Evolutionary conservation across 2,113 vertebrate genomes (phyloP), one percentile per base, ranked within the genome.

Genomic region (Osmerus eperlanus): DNA sequence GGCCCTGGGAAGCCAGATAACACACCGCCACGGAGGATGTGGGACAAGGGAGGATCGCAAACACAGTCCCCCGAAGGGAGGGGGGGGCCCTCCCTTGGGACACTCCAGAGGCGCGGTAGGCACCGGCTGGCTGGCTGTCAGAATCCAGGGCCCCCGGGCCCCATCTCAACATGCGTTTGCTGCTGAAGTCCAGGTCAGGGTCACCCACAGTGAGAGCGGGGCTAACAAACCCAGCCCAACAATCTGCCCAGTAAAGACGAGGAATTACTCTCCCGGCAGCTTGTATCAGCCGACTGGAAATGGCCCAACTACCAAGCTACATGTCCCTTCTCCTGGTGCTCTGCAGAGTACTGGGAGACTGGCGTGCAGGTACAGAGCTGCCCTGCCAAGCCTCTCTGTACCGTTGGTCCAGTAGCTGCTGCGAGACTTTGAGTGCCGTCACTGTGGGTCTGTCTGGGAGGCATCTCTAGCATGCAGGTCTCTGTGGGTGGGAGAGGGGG

Each of bases 1-100:
- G 69, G 81, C 72, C 77, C 84, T 75, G 77, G 60, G 80, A 76
- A 71, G 54, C 73, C 81, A 83, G 86, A 88, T 86, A 86, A 85
- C 76, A 78, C 9, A 6, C 19, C 3, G n/a, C 58, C 58, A 21
- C 58, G 75, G 80, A 61, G 69, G 83, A 87, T 62, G 79, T 86
- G 79, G 78, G 79, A 84, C 54, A 8, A 0, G 54, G 54, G 54
- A 55, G 54, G 54, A 15, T 16, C 15, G 5, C 7, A 41, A 6
- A 41, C 36, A 41, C 7, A 5, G 1, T 0, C 36, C 36, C 36
- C 36, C 1, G 0, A 41, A 8, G 36, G 8, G 36, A 9, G 36
- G 36, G 36, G 36, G 36, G 23, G 23, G 23, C 1, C 1, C 36
- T 41, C 36, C 36, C 36, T 41, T 7, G 36, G 36, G 36, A 41